Base-by-base conservation (phyloP, 2,113 vertebrate genomes). In the Lophotis ruficrista region DNA sequence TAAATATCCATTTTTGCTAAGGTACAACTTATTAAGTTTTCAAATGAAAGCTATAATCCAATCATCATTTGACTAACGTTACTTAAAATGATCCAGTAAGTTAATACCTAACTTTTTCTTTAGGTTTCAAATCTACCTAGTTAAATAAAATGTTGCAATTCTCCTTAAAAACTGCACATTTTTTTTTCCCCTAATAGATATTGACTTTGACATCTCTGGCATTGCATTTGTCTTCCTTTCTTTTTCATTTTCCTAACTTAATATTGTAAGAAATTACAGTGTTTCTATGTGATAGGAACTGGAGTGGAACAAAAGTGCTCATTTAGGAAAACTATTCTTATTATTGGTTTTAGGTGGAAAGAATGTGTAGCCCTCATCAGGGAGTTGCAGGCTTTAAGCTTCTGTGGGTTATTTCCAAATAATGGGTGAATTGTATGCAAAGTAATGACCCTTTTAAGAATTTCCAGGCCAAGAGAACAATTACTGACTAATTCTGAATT, bases 321-420 rank as follows among this genome's bases (percentile, higher is more conserved):
- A 38, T 86, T 87, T 92, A 93, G 75, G 64, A 96, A 94, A 83
- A 86, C 54, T 76, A 91, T 51, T 89, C n/a, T 41, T 71, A 30
- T 61, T 77, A 31, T 24, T 83, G 47, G 38, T 83, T 95, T 90
- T 23, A 38, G 48, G 41, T 81, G 64, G 61, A 87, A 94, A 84
- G 51, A 94, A 73, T 4, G 2, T 22, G 7, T 73, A 75, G 68
- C 28, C 53, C 54, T 70, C 51, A 38, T 71, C 30, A 53, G 51
- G 65, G 56, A 84, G 64, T 38, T 93, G 33, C 24, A 79, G 20
- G 16, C 76, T 75, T 90, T 68, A 87, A 81, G 31, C 27, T 86
- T 86, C 47, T 83, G 18, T 77, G 58, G 60, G 14, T 87, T 86
- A 53, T 65, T 96, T 87, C 76, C 53, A 87, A 81, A 90, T 91